These are phyloP conservation scores for Dicyrtoma fusca DNA, from an alignment of 2,888 invertebrate genomes.

Conservation along the genomic window DNA sequence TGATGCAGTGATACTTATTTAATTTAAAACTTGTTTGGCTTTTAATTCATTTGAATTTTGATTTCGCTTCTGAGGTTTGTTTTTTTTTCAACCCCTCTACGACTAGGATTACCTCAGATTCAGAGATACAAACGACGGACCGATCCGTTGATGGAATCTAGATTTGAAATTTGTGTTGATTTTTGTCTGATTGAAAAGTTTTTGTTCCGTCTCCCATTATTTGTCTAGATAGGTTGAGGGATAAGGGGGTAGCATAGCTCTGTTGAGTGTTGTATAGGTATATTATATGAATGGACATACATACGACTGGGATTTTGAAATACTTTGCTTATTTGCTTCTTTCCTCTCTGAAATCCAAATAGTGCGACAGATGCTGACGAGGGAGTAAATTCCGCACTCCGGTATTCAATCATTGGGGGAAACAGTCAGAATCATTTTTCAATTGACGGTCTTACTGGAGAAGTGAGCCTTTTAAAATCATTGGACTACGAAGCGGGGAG, in stretches of 20 bases:
- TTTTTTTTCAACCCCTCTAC: too few species aligned
- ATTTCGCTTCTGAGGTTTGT: too few species aligned
- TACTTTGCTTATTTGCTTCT: conserved; percentile 25
- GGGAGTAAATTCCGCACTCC: conserved; percentile 88
- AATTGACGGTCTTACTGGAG: conserved; percentile 90
- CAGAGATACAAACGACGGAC: too few species aligned
- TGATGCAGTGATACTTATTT: too few species aligned
- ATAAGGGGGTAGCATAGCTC: not conserved
- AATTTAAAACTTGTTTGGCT: too few species aligned
- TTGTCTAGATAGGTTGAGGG: too few species aligned
- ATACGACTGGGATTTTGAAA: not conserved
- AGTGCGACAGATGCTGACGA: conserved; percentile 91
- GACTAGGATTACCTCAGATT: too few species aligned
- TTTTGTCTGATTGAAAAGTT: too few species aligned
- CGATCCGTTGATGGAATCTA: too few species aligned
- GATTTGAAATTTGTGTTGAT: too few species aligned
- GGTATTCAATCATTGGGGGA: conserved; percentile 94
- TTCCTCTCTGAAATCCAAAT: conserved; percentile 38
- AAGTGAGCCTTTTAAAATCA: conserved; percentile 78
- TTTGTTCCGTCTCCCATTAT: too few species aligned
- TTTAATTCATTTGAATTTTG: too few species aligned
- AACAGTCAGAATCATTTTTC: conserved; percentile 92
- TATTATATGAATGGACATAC: not conserved
- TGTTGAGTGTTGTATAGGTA: not conserved
- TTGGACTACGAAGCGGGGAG: conserved; percentile 86